A percentile compares a stretch with the other conserved stretches of the same genome.
phyloP scores from a whole-genome alignment of 2,888 invertebrate genomes.

The Trilocha varians region DNA sequence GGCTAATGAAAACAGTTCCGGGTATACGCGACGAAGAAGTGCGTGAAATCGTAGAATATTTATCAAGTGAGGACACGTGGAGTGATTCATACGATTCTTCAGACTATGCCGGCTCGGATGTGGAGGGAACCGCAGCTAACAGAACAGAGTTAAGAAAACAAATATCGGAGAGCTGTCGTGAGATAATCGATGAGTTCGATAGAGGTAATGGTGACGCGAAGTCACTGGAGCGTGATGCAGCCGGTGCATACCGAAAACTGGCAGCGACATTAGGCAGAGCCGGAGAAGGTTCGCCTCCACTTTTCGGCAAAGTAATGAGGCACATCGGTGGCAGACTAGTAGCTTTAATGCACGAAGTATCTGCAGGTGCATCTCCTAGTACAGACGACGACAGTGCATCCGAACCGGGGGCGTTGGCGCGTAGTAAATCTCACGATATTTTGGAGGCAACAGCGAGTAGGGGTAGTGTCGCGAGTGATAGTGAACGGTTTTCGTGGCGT shows the following conservation, averaged over 20 bases:
- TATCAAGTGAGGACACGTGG: constrained; percentile 94
- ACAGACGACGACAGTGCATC: constrained; percentile 83
- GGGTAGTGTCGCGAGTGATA: constrained; percentile 85
- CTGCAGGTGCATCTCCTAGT: constrained; percentile 83
- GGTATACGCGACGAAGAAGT: constrained; percentile 93
- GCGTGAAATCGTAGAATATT: constrained; percentile 91
- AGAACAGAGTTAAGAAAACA: constrained; percentile 85
- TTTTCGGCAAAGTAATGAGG: constrained; percentile 93
- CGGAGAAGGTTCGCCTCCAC: constrained; percentile 81
- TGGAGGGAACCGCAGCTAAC: constrained; percentile 78
- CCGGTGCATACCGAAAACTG: constrained; percentile 88
- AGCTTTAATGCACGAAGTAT: constrained; percentile 93
- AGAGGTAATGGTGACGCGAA: constrained; percentile 74
- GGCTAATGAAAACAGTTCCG: constrained; percentile 94
- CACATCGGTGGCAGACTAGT: constrained; percentile 91
- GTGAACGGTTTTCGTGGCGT: constrained; percentile 92
- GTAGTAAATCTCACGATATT: constrained; percentile 88
- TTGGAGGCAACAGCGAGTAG: constrained; percentile 74
- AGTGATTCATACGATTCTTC: constrained; percentile 95
- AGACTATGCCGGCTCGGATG: constrained; percentile 91
- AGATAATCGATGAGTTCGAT: constrained; percentile 91
- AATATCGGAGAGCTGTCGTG: constrained; percentile 90
- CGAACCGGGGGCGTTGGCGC: constrained; percentile 78
- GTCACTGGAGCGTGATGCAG: constrained; percentile 81
- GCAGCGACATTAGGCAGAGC: constrained; percentile 89